Evolutionary conservation across 2,797 vertebrate species (phyloP), one percentile per base, ranked within the genome.

Genomic region (Takifugu rubripes): DNA sequence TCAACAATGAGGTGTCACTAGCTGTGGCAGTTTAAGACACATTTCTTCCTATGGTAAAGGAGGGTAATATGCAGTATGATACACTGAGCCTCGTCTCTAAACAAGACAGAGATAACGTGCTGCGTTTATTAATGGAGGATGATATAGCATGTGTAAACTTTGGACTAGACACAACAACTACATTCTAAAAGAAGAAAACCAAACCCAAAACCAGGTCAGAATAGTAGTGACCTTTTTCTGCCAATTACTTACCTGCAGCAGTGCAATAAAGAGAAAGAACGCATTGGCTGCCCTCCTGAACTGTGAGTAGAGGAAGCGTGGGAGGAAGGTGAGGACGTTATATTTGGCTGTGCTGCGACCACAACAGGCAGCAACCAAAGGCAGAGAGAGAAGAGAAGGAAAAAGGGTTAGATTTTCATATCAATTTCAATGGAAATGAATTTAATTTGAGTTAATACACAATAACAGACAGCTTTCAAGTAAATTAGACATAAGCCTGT

Each of bases 221-320:
- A n/a, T 47, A 63, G 44, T 16, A n/a, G 47, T 25, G 33, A 61
- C 36, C 36, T 63, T 54, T 17, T 31, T 55, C 47, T 24, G 27
- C 4, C 10, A 3, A 40, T 9, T 25, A 79, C 91, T 94, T 93
- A 99, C 97, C 96, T 99, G 97, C 86, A 99, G 91, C 74, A 99
- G 92, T 52, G 97, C 96, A 84, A 99, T 99, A 91, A 99, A 98
- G 81, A 99, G 96, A 75, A 98, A 99, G 91, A 98, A 98, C 31
- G 97, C 94, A 77, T 99, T 99, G 82, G 97, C 97, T 56, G 97
- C 97, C 92, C 97, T 95, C 89, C 96, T 94, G 92, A 99, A 99
- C 87, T 99, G 97, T 15, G 97, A 98, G 90, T 98, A 98, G 70
- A 99, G 95, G 90, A 99, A 99, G 55, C 96, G 94, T 55, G 97